A percentile compares a stretch with the other conserved stretches of the same genome.
Evolutionary conservation across 2,888 invertebrate genomes (phyloP).

Genomic region (Andrena minutula): DNA sequence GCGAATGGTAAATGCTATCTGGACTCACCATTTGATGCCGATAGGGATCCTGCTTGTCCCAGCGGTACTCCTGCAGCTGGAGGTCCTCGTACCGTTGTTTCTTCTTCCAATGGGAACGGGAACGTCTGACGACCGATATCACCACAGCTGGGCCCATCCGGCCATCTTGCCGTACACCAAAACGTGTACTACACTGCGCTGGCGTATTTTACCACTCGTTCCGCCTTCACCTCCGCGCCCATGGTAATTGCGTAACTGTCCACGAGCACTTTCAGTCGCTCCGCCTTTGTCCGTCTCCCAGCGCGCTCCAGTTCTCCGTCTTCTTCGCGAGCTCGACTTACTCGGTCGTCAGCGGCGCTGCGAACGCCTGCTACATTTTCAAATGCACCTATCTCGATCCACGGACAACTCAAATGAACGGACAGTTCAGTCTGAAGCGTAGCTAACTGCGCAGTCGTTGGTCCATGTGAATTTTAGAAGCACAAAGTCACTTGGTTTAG

Average conservation of each 20-base stretch:
- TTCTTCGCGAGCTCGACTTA: not conserved
- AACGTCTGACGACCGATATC: slow-evolving; percentile 77
- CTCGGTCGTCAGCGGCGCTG: slow-evolving; percentile 19
- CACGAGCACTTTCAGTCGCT: slow-evolving; percentile 30
- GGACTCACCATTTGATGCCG: slow-evolving; percentile 76
- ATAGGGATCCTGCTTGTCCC: slow-evolving; percentile 20
- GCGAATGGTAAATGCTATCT: not conserved
- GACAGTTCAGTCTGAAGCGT: no score
- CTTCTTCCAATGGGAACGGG: slow-evolving; percentile 68
- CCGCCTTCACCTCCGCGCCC: slow-evolving; percentile 8
- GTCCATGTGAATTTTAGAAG: not conserved
- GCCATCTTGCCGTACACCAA: slow-evolving; percentile 77
- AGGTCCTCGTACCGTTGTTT: slow-evolving; percentile 63
- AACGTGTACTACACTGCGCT: slow-evolving; percentile 69
- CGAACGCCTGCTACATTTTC: slow-evolving; percentile 19
- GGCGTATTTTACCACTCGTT: slow-evolving; percentile 54
- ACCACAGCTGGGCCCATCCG: slow-evolving; percentile 80
- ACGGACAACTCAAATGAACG: not conserved
- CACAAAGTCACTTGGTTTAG: not conserved
- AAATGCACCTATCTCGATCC: not conserved
- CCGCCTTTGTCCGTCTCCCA: slow-evolving; percentile 19
- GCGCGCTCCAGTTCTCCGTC: slow-evolving; percentile 9
- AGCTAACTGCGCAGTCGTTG: not conserved
- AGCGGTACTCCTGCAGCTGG: slow-evolving; percentile 58
- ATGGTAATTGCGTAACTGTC: slow-evolving; percentile 60